Base-by-base conservation (phyloP, 1,140 invertebrate species). In the Ptiloglossa arizonensis region DNA sequence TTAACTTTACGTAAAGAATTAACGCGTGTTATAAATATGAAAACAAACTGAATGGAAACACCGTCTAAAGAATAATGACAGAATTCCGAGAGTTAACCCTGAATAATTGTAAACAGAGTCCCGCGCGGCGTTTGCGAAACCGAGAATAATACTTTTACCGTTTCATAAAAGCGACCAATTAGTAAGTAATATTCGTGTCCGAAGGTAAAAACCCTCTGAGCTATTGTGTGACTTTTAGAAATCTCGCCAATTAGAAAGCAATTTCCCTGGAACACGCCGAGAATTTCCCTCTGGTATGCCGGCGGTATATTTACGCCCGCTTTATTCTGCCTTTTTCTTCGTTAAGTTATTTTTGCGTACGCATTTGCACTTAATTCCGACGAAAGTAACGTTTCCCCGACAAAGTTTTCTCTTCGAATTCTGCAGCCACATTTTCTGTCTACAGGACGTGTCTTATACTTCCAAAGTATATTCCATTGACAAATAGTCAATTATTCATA, bases 201-300 rank as follows among this genome's bases (percentile, higher is more conserved):
- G 29, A 13, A 5, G 52, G 64, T 32, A 35, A 59, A 69, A 68
- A 69, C 54, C 48, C 73, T 68, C 54, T 69, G 73, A 76, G 73
- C 64, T 76, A 69, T 76, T 76, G 73, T 69, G 73, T 59, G 73
- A 76, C 73, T 69, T 59, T 69, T 76, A 76, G 69, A 76, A 76
- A 76, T 76, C 73, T 76, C 73, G 44, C 73, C 73, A 76, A 76
- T 76, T 76, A 76, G 73, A 76, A 76, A 69, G 73, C 73, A 76
- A 76, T 76, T 76, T 69, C 32, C 63, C 13, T 6, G 72, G 66
- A 69, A 69, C 54, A 41, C 41, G 73, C 54, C 9, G 73, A 76
- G 64, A 57, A 76, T 76, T 76, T 76, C 73, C 56, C 73, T 69
- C 66, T 48, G 73, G 54, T 69, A 60, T 41, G 50, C 44, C 50